Evolutionary conservation across 1,140 invertebrate genomes (phyloP), one percentile per base, ranked within the genome.

Genomic region (Geopemphigus sp.): DNA sequence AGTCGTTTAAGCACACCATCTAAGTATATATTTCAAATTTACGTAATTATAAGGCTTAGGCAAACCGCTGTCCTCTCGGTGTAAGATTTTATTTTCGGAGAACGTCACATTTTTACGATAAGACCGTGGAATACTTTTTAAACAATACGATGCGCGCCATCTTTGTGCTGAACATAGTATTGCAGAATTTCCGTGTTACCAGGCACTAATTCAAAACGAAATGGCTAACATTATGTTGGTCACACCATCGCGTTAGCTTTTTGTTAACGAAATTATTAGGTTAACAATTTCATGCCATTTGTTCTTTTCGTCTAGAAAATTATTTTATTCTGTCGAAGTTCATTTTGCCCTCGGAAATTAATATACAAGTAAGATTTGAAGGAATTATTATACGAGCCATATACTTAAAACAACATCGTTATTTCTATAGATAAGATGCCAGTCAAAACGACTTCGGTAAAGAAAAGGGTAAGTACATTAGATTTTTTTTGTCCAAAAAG

Each of bases 381-480:
- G 19, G 1, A 14, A 45, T 76, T 8, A 5, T 22, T 15, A 11
- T 10, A 26, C 17, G 0, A 14, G 8, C 26, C 24, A 11, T 54
- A 26, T 26, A 11, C n/a, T 54, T 32, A 15, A n/a, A n/a, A n/a
- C 29, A 1, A 72, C 15, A 5, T n/a, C 8, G 19, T 54, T 72
- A 5, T 54, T 70, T 47, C 50, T 19, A 11, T 17, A 72, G 68
- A 29, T 4, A 78, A 78, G 39, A 78, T 78, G 74, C 74, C 74
- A 29, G 74, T 39, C 22, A 78, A 78, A 63, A 78, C 74, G 57
- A 78, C 74, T n/a, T 78, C 74, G 24, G 74, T 78, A 8, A 78
- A 78, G 57, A 78, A 78, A 78, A 59, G 57, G 74, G 39, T 78
- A 22, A 78, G 74, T 59, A 17, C 15, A 39, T 39, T 39, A 39